Base-by-base conservation (phyloP, 2,797 vertebrate species). In the Anguilla pacifica region DNA sequence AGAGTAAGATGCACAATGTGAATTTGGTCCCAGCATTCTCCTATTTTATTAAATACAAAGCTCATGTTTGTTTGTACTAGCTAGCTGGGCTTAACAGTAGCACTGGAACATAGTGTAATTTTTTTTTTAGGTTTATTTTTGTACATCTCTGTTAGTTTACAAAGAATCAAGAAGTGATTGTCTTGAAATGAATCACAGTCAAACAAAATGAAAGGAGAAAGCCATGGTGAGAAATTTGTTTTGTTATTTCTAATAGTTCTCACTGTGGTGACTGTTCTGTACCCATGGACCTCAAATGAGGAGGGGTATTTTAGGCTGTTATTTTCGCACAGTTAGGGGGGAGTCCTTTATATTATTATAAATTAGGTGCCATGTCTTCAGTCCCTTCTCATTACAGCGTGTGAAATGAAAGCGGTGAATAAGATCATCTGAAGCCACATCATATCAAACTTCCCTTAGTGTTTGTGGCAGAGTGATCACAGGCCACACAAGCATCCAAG, bases 361-460 rank as follows among this genome's bases (percentile, higher is more conserved):
- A 82, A 82, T 51, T 51, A 49, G 79, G 22, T 25, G 46, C 35
- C 39, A 7, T 43, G 39, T 46, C 22, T 81, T 81, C 77, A 81
- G 77, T 81, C 39, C 39, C 43, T 19, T 81, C 17, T 46, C 28
- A 35, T 49, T 82, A 31, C 4, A 82, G 43, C 3, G 19, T 51
- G 43, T 10, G 79, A 49, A 51, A 51, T 2, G 25, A 82, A 46
- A 25, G 22, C 43, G n/a, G 6, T 82, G 46, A 51, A 82, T 82
- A 25, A n/a, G 1, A n/a, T 82, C 43, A 51, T 82, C 43, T n/a
- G 43, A 82, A 51, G 79, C 46, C 43, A 46, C 43, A 51, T 82
- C 79, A 82, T 82, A 82, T 82, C 46, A 82, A 51, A 82, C 46
- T 82, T 11, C 46, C 22, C n/a, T 82, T 82, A 82, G 19, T 51